phyloP scores from a whole-genome alignment of 2,888 invertebrate genomes.

The Caenorhabditis zanzibari region DNA sequence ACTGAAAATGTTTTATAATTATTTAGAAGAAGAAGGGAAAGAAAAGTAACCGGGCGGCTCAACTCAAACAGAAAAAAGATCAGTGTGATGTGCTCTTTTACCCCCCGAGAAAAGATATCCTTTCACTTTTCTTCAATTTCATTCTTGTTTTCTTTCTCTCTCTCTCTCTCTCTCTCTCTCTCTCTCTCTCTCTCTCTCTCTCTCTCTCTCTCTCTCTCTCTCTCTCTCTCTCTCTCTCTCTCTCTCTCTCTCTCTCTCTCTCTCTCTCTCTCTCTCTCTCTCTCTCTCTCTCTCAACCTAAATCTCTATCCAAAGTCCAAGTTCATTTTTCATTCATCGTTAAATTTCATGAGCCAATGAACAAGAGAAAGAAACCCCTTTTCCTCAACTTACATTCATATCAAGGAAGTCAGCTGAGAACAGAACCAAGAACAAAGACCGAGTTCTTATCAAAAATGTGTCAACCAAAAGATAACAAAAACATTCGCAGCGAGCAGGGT shows the following conservation, averaged over 20 bases:
- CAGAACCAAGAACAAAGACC: conserved; percentile 20
- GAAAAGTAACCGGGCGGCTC: conserved; percentile 27
- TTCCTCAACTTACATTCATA: background rate
- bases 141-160: conserved; percentile 38
- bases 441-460: too few species aligned
- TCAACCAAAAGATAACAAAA: background rate
- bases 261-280: conserved; percentile 40
- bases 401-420: background rate
- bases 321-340: conserved; percentile 26
- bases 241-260: conserved; percentile 33
- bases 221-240: conserved; percentile 26
- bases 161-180: conserved; percentile 16
- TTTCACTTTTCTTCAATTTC: conserved; percentile 43
- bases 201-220: conserved; percentile 32
- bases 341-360: conserved; percentile 36
- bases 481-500: conserved; percentile 86
- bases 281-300: conserved; percentile 4
- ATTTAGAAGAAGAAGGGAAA: background rate
- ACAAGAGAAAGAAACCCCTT: background rate
- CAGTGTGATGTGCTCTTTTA: conserved; percentile 58
- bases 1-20: conserved; percentile 13
- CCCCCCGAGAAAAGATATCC: conserved; percentile 38
- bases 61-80: conserved; percentile 36
- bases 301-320: background rate
- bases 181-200: conserved; percentile 35